Conservation (phyloP, 2,797 vertebrate genomes). For the Diplodus sargus region DNA sequence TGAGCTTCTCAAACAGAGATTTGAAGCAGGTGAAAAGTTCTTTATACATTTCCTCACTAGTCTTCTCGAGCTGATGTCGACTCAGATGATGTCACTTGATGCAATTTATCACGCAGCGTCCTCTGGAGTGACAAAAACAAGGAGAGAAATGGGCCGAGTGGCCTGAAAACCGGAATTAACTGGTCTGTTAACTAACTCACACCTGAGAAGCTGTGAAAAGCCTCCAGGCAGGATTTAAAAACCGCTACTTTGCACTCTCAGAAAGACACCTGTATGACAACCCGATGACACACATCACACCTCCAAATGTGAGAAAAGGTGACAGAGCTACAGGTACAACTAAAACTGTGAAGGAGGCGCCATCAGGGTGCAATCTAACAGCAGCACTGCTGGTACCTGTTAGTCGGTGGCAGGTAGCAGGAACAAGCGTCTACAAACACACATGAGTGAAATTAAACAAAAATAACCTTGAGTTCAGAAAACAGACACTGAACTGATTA, state of each 20-base stretch:
- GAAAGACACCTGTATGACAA: constrained; percentile 23
- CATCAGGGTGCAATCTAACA: constrained; percentile 9
- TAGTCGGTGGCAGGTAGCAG: neutral
- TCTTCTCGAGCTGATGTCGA: neutral
- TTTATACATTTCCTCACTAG: too few relatives aligned
- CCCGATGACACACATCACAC: constrained; percentile 20
- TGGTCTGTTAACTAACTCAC: neutral
- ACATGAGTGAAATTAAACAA: neutral
- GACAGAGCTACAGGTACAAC: constrained; percentile 29
- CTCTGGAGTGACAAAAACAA: neutral
- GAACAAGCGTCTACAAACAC: constrained; percentile 3
- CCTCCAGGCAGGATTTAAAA: constrained; percentile 14
- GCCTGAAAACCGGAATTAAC: constrained; percentile 27
- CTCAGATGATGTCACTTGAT: neutral
- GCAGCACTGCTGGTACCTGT: constrained; percentile 13
- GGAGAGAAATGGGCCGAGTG: neutral
- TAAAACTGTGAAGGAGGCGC: constrained; percentile 20
- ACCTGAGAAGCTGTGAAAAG: constrained; percentile 20
- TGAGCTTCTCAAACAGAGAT: neutral
- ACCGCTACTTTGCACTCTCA: neutral
- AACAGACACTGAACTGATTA: constrained; percentile 11
- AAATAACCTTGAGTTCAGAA: neutral
- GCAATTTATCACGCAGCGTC: neutral
- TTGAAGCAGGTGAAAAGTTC: neutral
- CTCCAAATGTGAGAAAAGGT: constrained; percentile 26